These are phyloP conservation scores for Corydoras sp. DNA, from an alignment of 2,113 vertebrate species.

Conservation along the genomic window DNA sequence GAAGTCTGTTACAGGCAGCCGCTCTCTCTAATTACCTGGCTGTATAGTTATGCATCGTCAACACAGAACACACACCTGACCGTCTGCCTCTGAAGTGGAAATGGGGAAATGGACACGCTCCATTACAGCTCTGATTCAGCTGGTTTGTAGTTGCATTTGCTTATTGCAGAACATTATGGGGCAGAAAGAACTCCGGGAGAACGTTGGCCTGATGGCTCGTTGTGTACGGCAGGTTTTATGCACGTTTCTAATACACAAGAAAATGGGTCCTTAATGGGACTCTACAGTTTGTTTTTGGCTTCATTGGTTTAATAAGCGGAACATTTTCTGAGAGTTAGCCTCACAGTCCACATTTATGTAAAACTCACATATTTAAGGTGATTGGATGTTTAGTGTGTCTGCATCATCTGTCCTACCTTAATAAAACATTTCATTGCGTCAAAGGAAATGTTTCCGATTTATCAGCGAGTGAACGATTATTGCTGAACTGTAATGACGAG, in stretches of 20 bases:
- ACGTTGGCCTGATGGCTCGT: neutral
- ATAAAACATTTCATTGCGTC: neutral
- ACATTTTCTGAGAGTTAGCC: neutral
- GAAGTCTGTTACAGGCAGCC: neutral
- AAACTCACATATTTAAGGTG: neutral
- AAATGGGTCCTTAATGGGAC: neutral
- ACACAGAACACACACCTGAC: slow-evolving; percentile 1
- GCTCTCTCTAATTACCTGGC: neutral
- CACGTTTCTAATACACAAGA: neutral
- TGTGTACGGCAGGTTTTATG: too few relatives aligned
- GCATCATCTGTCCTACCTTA: neutral
- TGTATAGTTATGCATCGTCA: neutral
- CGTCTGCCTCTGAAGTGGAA: slow-evolving; percentile 3
- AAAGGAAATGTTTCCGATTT: neutral
- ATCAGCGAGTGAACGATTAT: neutral
- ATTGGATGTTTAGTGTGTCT: too few relatives aligned
- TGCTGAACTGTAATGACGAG: neutral
- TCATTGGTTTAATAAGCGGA: neutral
- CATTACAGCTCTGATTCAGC: neutral
- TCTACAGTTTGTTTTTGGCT: neutral
- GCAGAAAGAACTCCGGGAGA: too few relatives aligned
- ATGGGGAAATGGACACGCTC: neutral
- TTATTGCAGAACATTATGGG: neutral
- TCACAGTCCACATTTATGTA: neutral
- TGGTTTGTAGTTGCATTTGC: neutral